Evolutionary conservation across 2,888 invertebrate genomes (phyloP).

Genomic region (Glaucopsyche alexis): DNA sequence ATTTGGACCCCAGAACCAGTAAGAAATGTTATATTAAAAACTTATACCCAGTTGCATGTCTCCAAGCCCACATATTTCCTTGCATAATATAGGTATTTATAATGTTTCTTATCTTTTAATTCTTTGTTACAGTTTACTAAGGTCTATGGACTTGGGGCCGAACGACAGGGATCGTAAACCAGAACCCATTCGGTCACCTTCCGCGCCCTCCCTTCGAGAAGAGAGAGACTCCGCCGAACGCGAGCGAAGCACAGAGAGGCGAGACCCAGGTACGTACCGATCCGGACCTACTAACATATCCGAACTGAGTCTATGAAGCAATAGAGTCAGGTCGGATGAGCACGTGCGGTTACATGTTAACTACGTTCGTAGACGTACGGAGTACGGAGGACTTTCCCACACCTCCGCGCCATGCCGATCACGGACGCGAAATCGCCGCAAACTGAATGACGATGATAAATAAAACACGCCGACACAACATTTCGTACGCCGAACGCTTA

Average conservation of each 20-base stretch:
- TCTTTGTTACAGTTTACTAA: slow-evolving; percentile 83
- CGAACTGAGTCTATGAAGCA: slow-evolving; percentile 25
- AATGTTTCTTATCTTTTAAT: background rate
- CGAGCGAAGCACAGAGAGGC: slow-evolving; percentile 62
- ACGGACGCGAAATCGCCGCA: slow-evolving; percentile 65
- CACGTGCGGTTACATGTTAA: background rate
- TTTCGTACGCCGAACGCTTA: slow-evolving; percentile 58
- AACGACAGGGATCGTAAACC: slow-evolving; percentile 68
- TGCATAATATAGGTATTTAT: background rate
- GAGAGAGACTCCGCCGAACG: slow-evolving; percentile 61
- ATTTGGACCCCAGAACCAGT: slow-evolving; percentile 44
- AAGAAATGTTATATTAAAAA: slow-evolving; percentile 37
- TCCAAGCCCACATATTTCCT: background rate
- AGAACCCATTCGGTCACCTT: slow-evolving; percentile 76
- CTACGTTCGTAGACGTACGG: slow-evolving; percentile 43
- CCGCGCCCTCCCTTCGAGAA: slow-evolving; percentile 54
- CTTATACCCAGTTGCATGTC: slow-evolving; percentile 2
- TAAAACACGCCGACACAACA: slow-evolving; percentile 58
- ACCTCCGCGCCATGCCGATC: slow-evolving; percentile 56
- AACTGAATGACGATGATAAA: slow-evolving; percentile 57
- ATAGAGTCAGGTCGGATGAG: slow-evolving; percentile 32
- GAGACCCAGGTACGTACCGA: slow-evolving; percentile 66
- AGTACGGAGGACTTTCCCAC: slow-evolving; percentile 53
- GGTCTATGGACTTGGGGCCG: slow-evolving; percentile 84
- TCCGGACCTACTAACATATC: slow-evolving; percentile 41